These are phyloP conservation scores for Hirudinaria manillensis DNA, from an alignment of 2,888 invertebrate species.

Conservation along the genomic window DNA sequence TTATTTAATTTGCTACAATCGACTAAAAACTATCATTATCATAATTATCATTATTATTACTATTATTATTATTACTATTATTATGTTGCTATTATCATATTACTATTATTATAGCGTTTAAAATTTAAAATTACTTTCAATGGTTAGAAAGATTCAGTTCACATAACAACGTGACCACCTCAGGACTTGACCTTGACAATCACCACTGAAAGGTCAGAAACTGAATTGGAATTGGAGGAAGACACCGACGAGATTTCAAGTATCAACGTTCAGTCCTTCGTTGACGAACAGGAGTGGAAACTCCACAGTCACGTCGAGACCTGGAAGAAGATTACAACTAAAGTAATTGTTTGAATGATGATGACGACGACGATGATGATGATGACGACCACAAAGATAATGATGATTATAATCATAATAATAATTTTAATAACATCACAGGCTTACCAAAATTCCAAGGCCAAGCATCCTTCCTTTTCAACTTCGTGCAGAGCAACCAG, in stretches of 20 bases:
- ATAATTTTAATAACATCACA: neutral
- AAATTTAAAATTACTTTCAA: neutral
- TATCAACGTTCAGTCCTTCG: constrained; percentile 42
- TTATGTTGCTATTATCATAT: too few species aligned
- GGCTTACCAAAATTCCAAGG: constrained; percentile 41
- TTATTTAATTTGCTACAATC: too few species aligned
- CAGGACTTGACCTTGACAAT: constrained; percentile 43
- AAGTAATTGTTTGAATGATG: constrained; percentile 7
- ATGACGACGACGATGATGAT: neutral
- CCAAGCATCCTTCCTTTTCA: constrained; percentile 42
- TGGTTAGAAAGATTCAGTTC: neutral
- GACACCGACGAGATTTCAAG: constrained; percentile 40
- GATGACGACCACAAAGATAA: neutral
- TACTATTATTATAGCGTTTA: too few species aligned
- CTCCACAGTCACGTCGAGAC: constrained; percentile 43
- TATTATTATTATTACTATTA: too few species aligned
- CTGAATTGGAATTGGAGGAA: constrained; percentile 40
- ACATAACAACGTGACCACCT: neutral
- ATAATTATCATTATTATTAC: too few species aligned
- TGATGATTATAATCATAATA: neutral
- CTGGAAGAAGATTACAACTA: constrained; percentile 38
- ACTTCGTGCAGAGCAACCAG: constrained; percentile 42
- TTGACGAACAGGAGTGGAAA: constrained; percentile 43
- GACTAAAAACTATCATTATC: too few species aligned
- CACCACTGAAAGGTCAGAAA: constrained; percentile 42